These are phyloP conservation scores for Phainopepla nitens DNA, from an alignment of 2,113 vertebrate species.

Conservation along the genomic window DNA sequence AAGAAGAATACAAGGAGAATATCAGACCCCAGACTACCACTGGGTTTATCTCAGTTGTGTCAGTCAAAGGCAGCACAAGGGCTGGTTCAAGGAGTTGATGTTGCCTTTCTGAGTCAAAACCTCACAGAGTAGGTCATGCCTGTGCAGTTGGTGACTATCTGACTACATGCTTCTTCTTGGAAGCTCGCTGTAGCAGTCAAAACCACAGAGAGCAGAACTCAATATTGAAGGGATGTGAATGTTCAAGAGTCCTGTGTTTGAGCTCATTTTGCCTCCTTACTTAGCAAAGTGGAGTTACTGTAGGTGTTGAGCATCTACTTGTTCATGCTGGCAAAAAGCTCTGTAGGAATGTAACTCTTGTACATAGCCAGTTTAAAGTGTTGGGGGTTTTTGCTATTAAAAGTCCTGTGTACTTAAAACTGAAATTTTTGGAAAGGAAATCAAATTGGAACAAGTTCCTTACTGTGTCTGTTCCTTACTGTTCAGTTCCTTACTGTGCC, in stretches of 20 bases:
- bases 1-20: neutral
- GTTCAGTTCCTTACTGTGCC: neutral
- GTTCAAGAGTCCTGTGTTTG: neutral
- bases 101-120: neutral
- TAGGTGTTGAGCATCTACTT: neutral
- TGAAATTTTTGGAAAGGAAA: neutral
- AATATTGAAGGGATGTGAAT: neutral
- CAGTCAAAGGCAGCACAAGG: neutral
- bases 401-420: neutral
- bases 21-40: neutral
- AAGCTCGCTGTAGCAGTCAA: neutral
- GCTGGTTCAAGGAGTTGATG: neutral
- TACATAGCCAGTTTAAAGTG: neutral
- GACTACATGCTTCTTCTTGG: neutral
- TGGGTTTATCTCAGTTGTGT: neutral
- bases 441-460: neutral
- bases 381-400: neutral
- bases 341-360: neutral
- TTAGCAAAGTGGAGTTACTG: neutral
- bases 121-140: neutral
- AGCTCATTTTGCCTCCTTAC: neutral
- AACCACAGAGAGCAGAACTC: neutral
- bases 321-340: neutral
- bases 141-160: neutral
- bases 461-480: no score